Evolutionary conservation across 2,113 vertebrate species (phyloP), one percentile per base, ranked within the genome.

Genomic region (Chunga burmeisteri): DNA sequence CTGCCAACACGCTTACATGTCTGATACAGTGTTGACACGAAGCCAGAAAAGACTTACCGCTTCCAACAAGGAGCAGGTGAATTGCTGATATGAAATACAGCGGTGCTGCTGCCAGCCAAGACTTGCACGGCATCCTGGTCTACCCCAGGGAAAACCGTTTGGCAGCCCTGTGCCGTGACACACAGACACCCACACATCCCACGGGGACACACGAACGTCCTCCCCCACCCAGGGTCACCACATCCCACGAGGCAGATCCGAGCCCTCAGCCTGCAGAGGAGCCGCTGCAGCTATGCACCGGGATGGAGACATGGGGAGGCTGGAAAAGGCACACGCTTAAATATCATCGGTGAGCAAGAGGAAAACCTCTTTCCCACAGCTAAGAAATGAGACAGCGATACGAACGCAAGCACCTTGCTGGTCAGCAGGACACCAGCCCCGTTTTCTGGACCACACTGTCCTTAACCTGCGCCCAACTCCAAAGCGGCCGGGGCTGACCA

Each of bases 341-440:
- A 22, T 1, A 12, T 0, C 11, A 62, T 3, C 42, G 36, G 20
- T 0, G 7, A 72, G 52, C 3, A 8, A 10, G 6, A 46, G 49
- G 72, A 34, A 72, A 59, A 56, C 3, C 20, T 78, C 79, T 4
- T 68, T 26, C 49, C 81, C 36, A 16, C 17, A 17, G 49, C 26
- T 32, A n/a, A n/a, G 34, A 44, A 32, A 66, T 0, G 2, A 66
- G 63, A 34, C 8, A 29, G 32, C 1, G 7, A 36, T 4, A 32
- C 0, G n/a, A 84, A 56, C 1, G 1, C 44, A 42, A 81, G 34
- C 59, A 63, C 2, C 38, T 15, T 5, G 40, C 17, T 13, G 18
- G 59, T 32, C 86, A 56, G 77, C 44, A n/a, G 50, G 34, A 63
- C 25, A 5, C 36, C 4, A 18, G 30, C 6, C 34, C 27, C 1